A percentile compares a stretch with the other conserved stretches of the same genome.
phyloP scores from a whole-genome alignment of 1,140 invertebrate genomes.

The Drosophila sp. region DNA sequence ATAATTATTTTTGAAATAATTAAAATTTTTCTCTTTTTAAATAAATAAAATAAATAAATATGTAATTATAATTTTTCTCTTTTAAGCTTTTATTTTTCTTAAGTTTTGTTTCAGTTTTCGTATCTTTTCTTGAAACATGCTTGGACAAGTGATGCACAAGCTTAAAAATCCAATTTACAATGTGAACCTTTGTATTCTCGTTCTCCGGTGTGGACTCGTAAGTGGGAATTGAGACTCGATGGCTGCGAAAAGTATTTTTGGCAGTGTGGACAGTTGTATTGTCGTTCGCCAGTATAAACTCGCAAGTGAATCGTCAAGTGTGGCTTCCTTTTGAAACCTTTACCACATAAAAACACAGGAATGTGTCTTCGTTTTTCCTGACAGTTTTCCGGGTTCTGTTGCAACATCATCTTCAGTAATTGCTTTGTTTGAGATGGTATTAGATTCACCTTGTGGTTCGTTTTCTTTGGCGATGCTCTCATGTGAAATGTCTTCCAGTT shows the following conservation, averaged over 20 bases:
- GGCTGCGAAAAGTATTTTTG: background rate
- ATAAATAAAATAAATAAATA: too few relatives aligned
- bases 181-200: background rate
- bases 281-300: background rate
- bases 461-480: too few relatives aligned
- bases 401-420: background rate
- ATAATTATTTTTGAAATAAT: too few relatives aligned
- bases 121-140: background rate
- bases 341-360: background rate
- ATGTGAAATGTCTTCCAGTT: too few relatives aligned
- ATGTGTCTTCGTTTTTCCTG: background rate
- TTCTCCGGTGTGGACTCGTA: background rate
- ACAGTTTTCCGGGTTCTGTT: background rate
- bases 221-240: background rate
- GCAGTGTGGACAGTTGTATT: background rate
- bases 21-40: too few relatives aligned
- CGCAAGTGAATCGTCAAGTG: too few relatives aligned
- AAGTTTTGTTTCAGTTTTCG: background rate
- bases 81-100: background rate
- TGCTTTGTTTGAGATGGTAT: background rate
- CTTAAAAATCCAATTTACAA: background rate
- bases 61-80: too few relatives aligned
- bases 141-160: background rate
- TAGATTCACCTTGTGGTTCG: background rate
- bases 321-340: too few relatives aligned